These are phyloP conservation scores for Holacanthella duospinosa DNA, from an alignment of 2,888 invertebrate genomes.

Conservation along the genomic window DNA sequence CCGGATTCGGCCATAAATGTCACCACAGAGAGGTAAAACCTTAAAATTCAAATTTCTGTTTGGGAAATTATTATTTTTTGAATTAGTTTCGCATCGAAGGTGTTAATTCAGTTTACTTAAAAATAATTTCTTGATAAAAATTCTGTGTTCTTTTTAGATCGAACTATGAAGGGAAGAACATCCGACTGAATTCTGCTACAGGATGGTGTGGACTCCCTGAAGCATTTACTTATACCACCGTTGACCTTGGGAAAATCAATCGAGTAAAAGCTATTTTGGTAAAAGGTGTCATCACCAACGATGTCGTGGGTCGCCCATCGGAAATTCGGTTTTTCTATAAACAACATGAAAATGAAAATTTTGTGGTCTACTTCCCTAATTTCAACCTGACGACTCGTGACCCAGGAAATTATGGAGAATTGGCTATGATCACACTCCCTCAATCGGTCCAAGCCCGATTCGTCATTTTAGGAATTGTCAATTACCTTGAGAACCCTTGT, in stretches of 20 bases:
- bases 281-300: slow-evolving; percentile 88
- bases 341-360: slow-evolving; percentile 83
- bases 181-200: slow-evolving; percentile 80
- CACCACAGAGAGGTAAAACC: slow-evolving; percentile 58
- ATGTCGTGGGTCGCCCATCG: slow-evolving; percentile 88
- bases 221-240: slow-evolving; percentile 89
- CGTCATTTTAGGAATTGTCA: slow-evolving; percentile 82
- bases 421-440: slow-evolving; percentile 89
- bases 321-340: slow-evolving; percentile 96
- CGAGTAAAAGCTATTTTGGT: slow-evolving; percentile 84
- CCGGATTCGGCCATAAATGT: slow-evolving; percentile 92
- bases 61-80: not conserved
- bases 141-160: slow-evolving; percentile 49
- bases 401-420: slow-evolving; percentile 91
- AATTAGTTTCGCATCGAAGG: too few species aligned
- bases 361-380: slow-evolving; percentile 93
- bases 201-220: slow-evolving; percentile 97
- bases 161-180: slow-evolving; percentile 80
- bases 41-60: slow-evolving; percentile 40
- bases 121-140: slow-evolving; percentile 2
- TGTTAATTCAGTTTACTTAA: not conserved
- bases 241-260: slow-evolving; percentile 85
- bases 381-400: slow-evolving; percentile 88
- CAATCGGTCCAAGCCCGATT: slow-evolving; percentile 88
- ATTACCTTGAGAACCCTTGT: slow-evolving; percentile 93